A percentile compares a stretch with the other conserved stretches of the same genome.
Conservation (phyloP, 2,113 vertebrate species). For the Pedionomus torquatus region DNA sequence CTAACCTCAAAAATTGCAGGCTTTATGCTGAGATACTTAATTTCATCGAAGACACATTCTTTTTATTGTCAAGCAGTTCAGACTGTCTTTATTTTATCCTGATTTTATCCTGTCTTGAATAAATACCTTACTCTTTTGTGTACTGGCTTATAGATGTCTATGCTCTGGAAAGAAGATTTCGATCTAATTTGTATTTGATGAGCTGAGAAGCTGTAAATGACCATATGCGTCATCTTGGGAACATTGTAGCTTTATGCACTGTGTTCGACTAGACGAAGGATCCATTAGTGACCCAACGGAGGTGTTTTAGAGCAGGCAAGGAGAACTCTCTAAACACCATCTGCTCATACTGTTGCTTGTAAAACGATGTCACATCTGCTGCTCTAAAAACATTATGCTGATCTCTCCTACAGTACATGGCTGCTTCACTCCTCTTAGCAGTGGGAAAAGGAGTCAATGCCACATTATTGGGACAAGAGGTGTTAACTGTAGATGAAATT, state of each 20-base stretch:
- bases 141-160: not conserved
- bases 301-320: constrained; percentile 58
- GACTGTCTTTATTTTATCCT: not conserved
- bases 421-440: not conserved
- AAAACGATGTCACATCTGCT: constrained; percentile 65
- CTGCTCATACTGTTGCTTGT: constrained; percentile 46
- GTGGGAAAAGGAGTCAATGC: not conserved
- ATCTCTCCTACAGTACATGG: not conserved
- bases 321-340: constrained; percentile 63
- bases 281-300: constrained; percentile 56
- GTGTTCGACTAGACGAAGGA: not conserved
- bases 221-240: constrained; percentile 26
- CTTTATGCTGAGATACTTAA: not conserved
- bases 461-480: not conserved
- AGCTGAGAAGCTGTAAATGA: constrained; percentile 59
- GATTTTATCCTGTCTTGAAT: not conserved
- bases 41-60: not conserved
- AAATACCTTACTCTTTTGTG: not conserved
- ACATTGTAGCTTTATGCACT: not conserved
- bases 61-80: not conserved
- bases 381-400: constrained; percentile 57
- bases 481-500: not conserved
- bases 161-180: not conserved
- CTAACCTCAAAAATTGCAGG: not conserved
- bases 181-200: constrained; percentile 59